phyloP scores from a whole-genome alignment of 2,888 invertebrate genomes.

The Diarsia mendica region DNA sequence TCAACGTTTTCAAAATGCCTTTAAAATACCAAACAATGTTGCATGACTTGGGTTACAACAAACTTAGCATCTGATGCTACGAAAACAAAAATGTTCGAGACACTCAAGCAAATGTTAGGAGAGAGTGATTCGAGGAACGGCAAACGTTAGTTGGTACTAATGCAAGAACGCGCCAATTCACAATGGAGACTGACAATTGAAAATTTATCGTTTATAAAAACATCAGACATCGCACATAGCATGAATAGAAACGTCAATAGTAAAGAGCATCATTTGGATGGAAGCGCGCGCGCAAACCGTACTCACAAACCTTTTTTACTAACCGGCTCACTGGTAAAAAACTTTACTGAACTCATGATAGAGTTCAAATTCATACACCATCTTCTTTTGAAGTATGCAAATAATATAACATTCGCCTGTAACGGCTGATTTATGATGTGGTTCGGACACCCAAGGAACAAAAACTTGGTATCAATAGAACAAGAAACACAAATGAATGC shows the following conservation, averaged over 20 bases:
- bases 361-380: conserved; percentile 66
- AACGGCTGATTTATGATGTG: conserved; percentile 88
- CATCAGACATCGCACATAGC: conserved; percentile 78
- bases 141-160: conserved; percentile 57
- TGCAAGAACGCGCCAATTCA: conserved; percentile 77
- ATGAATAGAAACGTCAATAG: conserved; percentile 85
- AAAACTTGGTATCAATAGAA: conserved; percentile 86
- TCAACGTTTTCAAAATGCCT: conserved; percentile 72
- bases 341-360: conserved; percentile 54
- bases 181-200: conserved; percentile 80
- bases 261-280: conserved; percentile 83
- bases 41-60: conserved; percentile 41
- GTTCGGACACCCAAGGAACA: conserved; percentile 87
- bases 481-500: conserved; percentile 88
- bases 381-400: conserved; percentile 62
- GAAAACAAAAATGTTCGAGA: conserved; percentile 24
- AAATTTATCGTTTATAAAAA: conserved; percentile 86
- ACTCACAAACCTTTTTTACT: conserved; percentile 53
- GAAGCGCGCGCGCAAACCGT: conserved; percentile 76
- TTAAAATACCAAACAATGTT: conserved; percentile 68
- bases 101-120: background rate
- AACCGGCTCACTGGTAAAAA: conserved; percentile 30
- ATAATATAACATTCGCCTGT: conserved; percentile 71
- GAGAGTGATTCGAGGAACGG: conserved; percentile 10
- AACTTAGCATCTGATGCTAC: conserved; percentile 37